Base-by-base conservation (phyloP, 2,113 vertebrate species). In the Scomber colias region DNA sequence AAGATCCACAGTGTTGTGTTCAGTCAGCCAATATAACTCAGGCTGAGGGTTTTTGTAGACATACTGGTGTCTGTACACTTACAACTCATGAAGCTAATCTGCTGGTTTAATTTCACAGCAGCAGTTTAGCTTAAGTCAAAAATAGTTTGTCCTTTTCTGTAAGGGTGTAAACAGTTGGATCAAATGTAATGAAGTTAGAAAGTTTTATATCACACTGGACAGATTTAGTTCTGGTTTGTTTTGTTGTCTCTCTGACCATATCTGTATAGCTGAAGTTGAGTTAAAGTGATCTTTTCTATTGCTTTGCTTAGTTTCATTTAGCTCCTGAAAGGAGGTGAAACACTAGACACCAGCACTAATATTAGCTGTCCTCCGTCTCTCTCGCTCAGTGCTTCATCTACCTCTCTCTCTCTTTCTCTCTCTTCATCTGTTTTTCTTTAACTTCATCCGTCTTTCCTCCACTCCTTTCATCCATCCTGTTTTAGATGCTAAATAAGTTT, bases 401-500 rank as follows among this genome's bases (percentile, higher is more conserved):
- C 24, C 14, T 69, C 59, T 45, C 21, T 35, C 50, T 19, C 24
- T 66, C 24, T 9, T 27, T 3, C 35, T 40, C 35, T 40, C 35
- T 40, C 35, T 40, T 17, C 46, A 8, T 69, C 16, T 46, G 8
- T 66, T 27, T 59, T 17, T 53, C 31, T 64, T 24, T 71, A 11
- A 17, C 56, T 35, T 55, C 10, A 17, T 73, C 72, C 56, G 57
- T 77, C 63, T 40, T 46, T 75, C 35, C 46, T 24, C 27, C 17
- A 16, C 59, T 57, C 16, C 51, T 56, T 62, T 65, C 78, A 77
- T 77, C 71, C 65, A 19, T 71, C 57, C 61, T 74, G 65, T 77
- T 81, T 75, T 51, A 69, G 53, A 83, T 83, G 77, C 53, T 76
- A 82, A 27, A 78, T 78, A 51, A 56, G 53, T 78, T 84, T 15